Evolutionary conservation across 2,113 vertebrate species (phyloP).

Genomic region (Syrmaticus mikado): DNA sequence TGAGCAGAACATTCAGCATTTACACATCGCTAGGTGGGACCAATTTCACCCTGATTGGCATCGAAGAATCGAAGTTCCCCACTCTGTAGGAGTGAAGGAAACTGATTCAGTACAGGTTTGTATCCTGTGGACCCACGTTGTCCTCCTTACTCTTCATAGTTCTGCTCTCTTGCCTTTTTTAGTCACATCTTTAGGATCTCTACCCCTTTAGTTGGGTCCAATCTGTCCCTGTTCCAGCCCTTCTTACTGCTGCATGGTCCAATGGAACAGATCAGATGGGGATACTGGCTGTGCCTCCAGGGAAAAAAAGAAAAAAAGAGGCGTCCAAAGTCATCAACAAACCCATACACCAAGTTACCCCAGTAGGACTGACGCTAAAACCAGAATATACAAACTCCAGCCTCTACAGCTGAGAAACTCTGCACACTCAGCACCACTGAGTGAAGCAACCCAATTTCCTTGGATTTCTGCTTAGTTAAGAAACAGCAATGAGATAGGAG

Average conservation of each 20-base stretch:
- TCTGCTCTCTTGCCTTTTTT: background rate
- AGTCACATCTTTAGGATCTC: background rate
- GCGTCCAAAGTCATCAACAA: background rate
- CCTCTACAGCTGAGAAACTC: background rate
- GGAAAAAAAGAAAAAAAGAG: background rate
- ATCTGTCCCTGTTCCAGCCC: background rate
- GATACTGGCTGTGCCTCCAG: background rate
- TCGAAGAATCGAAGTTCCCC: background rate
- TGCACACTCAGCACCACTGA: background rate
- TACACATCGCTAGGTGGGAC: background rate
- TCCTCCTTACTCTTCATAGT: background rate
- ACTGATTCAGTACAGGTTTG: background rate
- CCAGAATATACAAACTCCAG: background rate
- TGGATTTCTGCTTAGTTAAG: background rate
- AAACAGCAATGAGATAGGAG: background rate
- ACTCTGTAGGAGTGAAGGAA: background rate
- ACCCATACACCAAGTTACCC: accelerated
- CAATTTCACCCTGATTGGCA: background rate
- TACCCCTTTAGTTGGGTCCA: background rate
- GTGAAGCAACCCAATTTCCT: background rate
- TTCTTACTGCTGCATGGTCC: accelerated
- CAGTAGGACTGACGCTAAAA: background rate
- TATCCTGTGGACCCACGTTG: background rate
- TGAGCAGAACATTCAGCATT: background rate
- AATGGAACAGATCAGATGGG: background rate